Conservation (phyloP, 2,797 vertebrate species). For the Leptodactylus fallax region DNA sequence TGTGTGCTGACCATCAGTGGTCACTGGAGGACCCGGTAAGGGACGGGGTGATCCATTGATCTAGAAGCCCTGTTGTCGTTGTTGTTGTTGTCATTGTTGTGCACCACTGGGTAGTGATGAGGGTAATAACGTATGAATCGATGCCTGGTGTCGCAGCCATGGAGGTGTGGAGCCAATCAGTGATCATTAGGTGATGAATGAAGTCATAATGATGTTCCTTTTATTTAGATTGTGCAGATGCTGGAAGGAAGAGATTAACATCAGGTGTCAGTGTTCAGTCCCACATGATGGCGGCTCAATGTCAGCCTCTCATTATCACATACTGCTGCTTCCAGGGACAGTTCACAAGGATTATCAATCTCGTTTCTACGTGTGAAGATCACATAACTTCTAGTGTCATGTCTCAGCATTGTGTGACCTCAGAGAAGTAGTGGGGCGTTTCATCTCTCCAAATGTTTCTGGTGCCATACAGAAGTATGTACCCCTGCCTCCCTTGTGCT, state of each 20-base stretch:
- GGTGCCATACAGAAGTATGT: not conserved
- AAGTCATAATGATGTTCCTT: not conserved
- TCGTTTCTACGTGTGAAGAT: conserved; percentile 20
- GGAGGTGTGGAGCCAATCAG: not conserved
- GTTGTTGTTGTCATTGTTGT: no score
- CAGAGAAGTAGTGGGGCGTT: not conserved
- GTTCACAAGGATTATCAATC: conserved; percentile 7
- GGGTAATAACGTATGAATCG: no score
- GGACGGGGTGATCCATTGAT: no score
- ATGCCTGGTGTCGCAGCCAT: not conserved
- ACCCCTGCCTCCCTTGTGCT: no score
- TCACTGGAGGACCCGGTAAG: no score
- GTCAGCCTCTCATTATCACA: conserved; percentile 52
- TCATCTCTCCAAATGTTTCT: not conserved
- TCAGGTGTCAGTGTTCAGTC: conserved; percentile 3
- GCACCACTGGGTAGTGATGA: no score
- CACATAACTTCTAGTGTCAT: not conserved
- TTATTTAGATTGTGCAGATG: conserved; percentile 3
- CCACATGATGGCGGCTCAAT: not conserved
- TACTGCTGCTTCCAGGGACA: not conserved
- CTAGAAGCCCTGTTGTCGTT: no score
- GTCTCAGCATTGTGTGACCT: not conserved
- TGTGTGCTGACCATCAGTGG: no score
- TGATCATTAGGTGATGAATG: not conserved
- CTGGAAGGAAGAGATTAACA: conserved; percentile 6